Percentiles rank a stretch among this genome's conserved stretches.
These are phyloP conservation scores for Elegia similella DNA, from an alignment of 2,888 invertebrate species.

Conservation along the genomic window DNA sequence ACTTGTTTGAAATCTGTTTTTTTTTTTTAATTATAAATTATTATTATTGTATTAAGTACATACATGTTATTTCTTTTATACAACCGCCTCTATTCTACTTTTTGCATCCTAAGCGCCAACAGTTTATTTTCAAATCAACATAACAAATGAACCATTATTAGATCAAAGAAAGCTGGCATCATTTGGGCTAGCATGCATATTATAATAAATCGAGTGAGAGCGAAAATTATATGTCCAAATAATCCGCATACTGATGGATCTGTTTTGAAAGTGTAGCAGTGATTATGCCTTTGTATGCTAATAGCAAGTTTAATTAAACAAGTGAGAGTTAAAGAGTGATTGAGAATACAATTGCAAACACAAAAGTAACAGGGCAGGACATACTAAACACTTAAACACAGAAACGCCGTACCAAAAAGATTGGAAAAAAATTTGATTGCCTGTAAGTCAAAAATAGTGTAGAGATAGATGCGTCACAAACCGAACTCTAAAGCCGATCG, in stretches of 20 bases:
- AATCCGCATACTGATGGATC: slow-evolving; percentile 11
- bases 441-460: too few relatives aligned
- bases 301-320: slow-evolving; percentile 16
- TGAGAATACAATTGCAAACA: neutral
- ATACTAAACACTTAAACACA: too few relatives aligned
- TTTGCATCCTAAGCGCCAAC: neutral
- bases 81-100: too few relatives aligned
- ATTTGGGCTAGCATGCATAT: neutral
- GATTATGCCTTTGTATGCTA: slow-evolving; percentile 18
- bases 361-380: neutral
- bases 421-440: too few relatives aligned
- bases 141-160: neutral
- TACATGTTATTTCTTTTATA: too few relatives aligned
- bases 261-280: slow-evolving; percentile 13
- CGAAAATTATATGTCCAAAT: slow-evolving; percentile 5
- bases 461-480: too few relatives aligned
- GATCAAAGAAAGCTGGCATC: neutral
- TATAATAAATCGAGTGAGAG: neutral
- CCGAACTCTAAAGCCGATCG: too few relatives aligned
- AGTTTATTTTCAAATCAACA: neutral
- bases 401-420: too few relatives aligned
- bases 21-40: too few relatives aligned
- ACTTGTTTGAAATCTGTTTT: too few relatives aligned
- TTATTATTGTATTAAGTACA: too few relatives aligned
- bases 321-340: slow-evolving; percentile 9